phyloP scores from a whole-genome alignment of 2,888 invertebrate genomes.

The Callyntrura guangdongensis region DNA sequence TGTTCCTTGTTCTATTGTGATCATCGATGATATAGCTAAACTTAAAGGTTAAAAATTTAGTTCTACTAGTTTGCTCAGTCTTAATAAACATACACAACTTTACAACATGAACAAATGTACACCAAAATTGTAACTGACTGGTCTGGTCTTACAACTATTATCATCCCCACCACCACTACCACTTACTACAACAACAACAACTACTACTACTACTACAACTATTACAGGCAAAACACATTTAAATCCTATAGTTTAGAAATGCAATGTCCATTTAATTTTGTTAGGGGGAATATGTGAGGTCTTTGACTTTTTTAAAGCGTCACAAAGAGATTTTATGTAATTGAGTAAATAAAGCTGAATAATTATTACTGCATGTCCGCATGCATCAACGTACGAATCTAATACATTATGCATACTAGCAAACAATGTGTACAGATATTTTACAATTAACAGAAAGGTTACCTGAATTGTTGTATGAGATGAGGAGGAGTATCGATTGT shows the following conservation, averaged over 20 bases:
- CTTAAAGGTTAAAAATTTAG: conserved; percentile 19
- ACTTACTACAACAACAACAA: too few species aligned
- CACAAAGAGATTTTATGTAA: conserved; percentile 72
- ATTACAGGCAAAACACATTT: conserved; percentile 61
- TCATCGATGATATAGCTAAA: conserved; percentile 15
- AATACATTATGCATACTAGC: conserved; percentile 53
- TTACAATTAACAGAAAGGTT: conserved; percentile 54
- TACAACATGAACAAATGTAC: conserved; percentile 45
- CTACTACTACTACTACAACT: conserved; percentile 46
- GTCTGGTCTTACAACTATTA: conserved; percentile 75
- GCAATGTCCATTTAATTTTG: conserved; percentile 52
- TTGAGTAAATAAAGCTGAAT: conserved; percentile 69
- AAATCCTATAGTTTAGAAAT: conserved; percentile 46
- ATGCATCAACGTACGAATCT: neutral
- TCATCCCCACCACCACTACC: conserved; percentile 45
- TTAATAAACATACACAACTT: conserved; percentile 42
- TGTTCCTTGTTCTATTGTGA: conserved; percentile 41
- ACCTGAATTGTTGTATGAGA: too few species aligned
- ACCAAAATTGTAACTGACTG: conserved; percentile 66
- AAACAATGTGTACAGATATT: conserved; percentile 31
- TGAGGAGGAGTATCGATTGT: too few species aligned
- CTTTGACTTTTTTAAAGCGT: conserved; percentile 73
- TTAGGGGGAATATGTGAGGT: conserved; percentile 65
- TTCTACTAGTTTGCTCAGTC: neutral
- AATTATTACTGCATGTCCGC: conserved; percentile 39